A percentile compares a stretch with the other conserved stretches of the same genome.
phyloP scores from a whole-genome alignment of 2,113 vertebrate genomes.

The Pelodiscus sinensis region DNA sequence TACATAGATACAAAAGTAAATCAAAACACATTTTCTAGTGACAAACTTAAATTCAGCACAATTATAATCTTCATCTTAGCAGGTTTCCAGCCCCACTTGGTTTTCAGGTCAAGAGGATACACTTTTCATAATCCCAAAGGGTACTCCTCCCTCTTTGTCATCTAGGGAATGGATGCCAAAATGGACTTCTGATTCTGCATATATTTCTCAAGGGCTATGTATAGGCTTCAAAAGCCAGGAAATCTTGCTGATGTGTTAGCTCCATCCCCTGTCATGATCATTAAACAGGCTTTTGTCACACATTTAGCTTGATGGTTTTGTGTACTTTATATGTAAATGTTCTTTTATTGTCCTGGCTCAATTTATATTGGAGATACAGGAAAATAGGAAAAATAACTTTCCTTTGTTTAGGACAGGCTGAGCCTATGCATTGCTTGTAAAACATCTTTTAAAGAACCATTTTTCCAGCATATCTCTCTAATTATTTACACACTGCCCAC shows the following conservation, averaged over 20 bases:
- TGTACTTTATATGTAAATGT: neutral
- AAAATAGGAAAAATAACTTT: neutral
- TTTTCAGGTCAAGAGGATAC: neutral
- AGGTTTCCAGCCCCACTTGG: neutral
- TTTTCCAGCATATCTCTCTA: neutral
- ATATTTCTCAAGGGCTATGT: neutral
- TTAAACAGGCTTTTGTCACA: neutral
- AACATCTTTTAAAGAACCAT: neutral
- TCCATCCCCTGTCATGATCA: neutral
- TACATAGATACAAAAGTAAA: neutral
- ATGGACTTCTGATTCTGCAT: neutral
- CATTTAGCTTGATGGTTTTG: neutral
- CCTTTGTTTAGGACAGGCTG: neutral
- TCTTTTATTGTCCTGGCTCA: neutral
- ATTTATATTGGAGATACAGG: neutral
- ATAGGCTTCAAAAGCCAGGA: neutral
- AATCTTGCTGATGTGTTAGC: neutral
- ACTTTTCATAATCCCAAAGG: neutral
- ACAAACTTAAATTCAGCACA: neutral
- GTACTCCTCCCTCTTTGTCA: neutral
- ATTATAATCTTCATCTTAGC: neutral
- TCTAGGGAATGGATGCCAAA: neutral
- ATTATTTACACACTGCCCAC: neutral
- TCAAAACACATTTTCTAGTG: neutral
- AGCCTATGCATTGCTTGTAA: neutral